Percentiles rank a stretch among this genome's conserved stretches.
Evolutionary conservation across 2,888 invertebrate genomes (phyloP).

Genomic region (Blastobasis lacticolella): DNA sequence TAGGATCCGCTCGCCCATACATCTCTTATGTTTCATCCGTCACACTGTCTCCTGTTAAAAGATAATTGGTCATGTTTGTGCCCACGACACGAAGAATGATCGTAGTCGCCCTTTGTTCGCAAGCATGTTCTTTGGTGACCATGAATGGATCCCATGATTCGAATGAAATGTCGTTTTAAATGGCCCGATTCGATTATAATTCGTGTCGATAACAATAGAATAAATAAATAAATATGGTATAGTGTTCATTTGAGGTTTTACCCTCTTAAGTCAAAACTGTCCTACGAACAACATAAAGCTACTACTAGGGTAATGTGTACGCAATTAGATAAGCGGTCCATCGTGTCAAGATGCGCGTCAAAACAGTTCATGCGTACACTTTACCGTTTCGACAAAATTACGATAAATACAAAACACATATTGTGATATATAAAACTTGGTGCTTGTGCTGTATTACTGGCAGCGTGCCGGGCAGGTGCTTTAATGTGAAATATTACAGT

Average conservation of each 20-base stretch:
- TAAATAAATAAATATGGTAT: constrained; percentile 29
- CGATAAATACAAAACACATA: constrained; percentile 68
- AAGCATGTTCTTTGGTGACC: no score
- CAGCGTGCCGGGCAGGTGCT: constrained; percentile 74
- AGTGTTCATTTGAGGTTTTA: constrained; percentile 36
- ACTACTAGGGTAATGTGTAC: constrained; percentile 62
- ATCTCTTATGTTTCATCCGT: constrained; percentile 52
- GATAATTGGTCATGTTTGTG: constrained; percentile 42
- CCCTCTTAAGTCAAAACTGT: constrained; percentile 43
- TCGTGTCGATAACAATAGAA: constrained; percentile 36
- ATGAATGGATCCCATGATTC: no score
- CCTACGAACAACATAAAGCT: constrained; percentile 72
- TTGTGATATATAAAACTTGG: constrained; percentile 70
- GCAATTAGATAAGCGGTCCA: constrained; percentile 18
- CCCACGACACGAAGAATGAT: constrained; percentile 38
- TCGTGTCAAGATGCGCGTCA: background rate
- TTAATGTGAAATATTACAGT: constrained; percentile 67
- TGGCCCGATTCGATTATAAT: constrained; percentile 12
- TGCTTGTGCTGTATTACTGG: constrained; percentile 73
- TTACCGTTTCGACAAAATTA: constrained; percentile 65
- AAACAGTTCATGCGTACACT: constrained; percentile 38
- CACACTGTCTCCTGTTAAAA: constrained; percentile 56
- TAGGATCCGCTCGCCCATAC: constrained; percentile 68
- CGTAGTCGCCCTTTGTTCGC: background rate
- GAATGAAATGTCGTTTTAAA: no score